Conservation (phyloP, 2,797 vertebrate genomes). For the Tenualosa ilisha region DNA sequence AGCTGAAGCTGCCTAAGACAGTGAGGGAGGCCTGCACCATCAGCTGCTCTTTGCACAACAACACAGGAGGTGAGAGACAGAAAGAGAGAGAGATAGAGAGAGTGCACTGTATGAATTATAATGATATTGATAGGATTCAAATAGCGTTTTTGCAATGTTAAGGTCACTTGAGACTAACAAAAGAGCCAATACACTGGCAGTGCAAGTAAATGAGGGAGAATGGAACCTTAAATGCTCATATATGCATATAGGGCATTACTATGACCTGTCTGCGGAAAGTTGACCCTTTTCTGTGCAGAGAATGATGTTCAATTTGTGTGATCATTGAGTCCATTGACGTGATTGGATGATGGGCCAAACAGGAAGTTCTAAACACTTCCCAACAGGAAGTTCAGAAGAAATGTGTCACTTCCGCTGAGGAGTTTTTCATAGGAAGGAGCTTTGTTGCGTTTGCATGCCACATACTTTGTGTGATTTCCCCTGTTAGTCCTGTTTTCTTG, state of each 20-base stretch:
- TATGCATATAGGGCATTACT: neutral
- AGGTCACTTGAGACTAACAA: neutral
- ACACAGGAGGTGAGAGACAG: conserved; percentile 72
- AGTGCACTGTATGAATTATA: neutral
- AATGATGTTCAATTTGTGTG: neutral
- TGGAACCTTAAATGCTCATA: neutral
- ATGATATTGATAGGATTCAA: too few species aligned
- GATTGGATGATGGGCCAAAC: neutral
- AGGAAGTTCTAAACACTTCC: neutral
- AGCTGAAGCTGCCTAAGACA: conserved; percentile 76
- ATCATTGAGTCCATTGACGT: neutral
- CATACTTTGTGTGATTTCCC: conserved; percentile 6
- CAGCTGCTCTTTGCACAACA: conserved; percentile 86
- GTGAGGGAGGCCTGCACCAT: conserved; percentile 83
- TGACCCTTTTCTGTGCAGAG: neutral
- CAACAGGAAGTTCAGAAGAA: neutral
- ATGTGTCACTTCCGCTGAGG: neutral
- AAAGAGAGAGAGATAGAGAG: neutral
- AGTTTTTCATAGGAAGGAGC: conserved; percentile 6
- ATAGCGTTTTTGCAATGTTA: neutral
- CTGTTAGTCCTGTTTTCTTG: neutral
- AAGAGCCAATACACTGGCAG: neutral
- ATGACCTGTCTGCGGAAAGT: neutral
- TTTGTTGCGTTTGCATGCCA: neutral
- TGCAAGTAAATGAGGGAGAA: neutral